Evolutionary conservation across 2,113 vertebrate genomes (phyloP), one percentile per base, ranked within the genome.

Genomic region (Synodontis membranacea): DNA sequence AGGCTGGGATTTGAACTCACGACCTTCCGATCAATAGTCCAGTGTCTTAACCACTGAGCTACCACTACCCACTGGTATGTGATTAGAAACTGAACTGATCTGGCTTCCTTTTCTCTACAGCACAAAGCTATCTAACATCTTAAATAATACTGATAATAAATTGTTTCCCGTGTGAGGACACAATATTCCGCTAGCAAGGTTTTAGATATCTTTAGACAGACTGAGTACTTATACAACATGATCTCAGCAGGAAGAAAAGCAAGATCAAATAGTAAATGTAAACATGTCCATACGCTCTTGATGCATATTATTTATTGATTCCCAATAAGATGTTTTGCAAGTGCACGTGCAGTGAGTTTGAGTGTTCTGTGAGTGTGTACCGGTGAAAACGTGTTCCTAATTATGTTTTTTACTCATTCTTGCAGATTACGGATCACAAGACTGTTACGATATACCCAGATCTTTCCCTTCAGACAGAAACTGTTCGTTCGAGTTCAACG

Each of bases 371-470:
- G 60, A 42, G 21, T n/a, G 15, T n/a, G 74, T 31, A 28, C 14
- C 17, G 74, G 48, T 79, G 48, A 54, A 21, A 34, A 54, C 5
- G 8, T 37, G 0, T 28, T 28, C 74, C 62, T 86, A 31, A 50
- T 31, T 34, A 23, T 60, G 15, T 80, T 62, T 46, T 37, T 58
- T 17, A 78, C n/a, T 80, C 74, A 34, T 56, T 85, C 86, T 87
- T 95, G 86, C 95, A 99, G 98, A 99, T 95, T 95, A 96, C 90
- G 95, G 95, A 94, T 98, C 97, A 93, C 98, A 99, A 95, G 98
- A 99, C 93, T 98, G 96, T 94, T 99, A 99, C 84, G 97, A 98
- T 95, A 96, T 98, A 93, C 98, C 98, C 89, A 95, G 97, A 91
- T 96, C 97, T 82, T 97, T 98, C 95, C 95, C 96, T 7, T 96